Conservation (phyloP, 2,888 invertebrate species). For the Iphiclides podalirius region DNA sequence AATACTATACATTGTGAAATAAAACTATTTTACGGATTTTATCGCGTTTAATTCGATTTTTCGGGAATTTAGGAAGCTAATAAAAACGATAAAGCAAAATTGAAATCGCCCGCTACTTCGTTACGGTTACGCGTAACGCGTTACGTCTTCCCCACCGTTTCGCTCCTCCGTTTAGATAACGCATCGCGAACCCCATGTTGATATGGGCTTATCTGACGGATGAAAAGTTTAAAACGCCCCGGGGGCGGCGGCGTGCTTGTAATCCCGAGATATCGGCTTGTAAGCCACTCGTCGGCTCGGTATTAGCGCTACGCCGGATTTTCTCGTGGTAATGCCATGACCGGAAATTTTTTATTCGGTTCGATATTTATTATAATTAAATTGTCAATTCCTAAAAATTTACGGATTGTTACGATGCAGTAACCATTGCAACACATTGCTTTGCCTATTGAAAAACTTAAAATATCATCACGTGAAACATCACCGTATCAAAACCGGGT, state of each 20-base stretch:
- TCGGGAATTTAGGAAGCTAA: neutral
- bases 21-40: too few species aligned
- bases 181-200: conserved; percentile 12
- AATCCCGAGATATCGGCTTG: conserved; percentile 58
- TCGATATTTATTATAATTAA: too few species aligned
- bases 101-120: neutral
- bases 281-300: conserved; percentile 65
- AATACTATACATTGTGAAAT: too few species aligned
- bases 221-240: conserved; percentile 62
- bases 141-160: neutral
- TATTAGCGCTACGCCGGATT: conserved; percentile 39
- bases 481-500: too few species aligned
- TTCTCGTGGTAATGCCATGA: conserved; percentile 23
- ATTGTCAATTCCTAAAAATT: too few species aligned
- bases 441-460: too few species aligned
- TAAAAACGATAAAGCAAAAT: neutral
- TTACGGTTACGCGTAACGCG: neutral
- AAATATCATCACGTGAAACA: too few species aligned
- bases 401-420: too few species aligned
- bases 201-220: conserved; percentile 36
- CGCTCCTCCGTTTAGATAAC: neutral
- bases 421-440: too few species aligned
- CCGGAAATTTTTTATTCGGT: too few species aligned
- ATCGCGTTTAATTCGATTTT: too few species aligned
- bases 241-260: conserved; percentile 35